phyloP scores from a whole-genome alignment of 2,113 vertebrate species.

The Hippocampus comes region DNA sequence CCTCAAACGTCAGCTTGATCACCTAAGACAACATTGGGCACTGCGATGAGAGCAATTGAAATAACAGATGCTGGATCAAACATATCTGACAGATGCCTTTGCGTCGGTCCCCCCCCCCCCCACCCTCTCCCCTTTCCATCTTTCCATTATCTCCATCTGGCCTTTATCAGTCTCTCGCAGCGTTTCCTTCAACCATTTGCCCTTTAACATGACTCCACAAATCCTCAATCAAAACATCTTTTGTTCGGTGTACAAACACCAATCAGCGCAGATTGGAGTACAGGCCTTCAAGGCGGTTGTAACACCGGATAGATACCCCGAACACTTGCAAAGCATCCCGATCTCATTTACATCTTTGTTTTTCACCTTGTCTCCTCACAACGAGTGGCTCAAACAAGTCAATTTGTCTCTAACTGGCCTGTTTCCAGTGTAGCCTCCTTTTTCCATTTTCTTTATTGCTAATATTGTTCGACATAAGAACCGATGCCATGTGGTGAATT shows the following conservation, averaged over 20 bases:
- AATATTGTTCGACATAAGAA: conserved; percentile 26
- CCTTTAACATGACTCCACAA: not conserved
- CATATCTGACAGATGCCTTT: conserved; percentile 21
- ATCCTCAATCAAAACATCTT: not conserved
- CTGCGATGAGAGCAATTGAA: conserved; percentile 25
- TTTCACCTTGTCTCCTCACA: conserved; percentile 19
- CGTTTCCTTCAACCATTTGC: not conserved
- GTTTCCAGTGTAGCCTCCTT: conserved; percentile 6
- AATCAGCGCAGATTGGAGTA: too few species aligned
- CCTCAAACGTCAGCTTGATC: conserved; percentile 96
- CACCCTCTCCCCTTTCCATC: not conserved
- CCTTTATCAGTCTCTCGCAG: conserved; percentile 8
- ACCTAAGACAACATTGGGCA: conserved; percentile 74
- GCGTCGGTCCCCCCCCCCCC: conserved; percentile 28
- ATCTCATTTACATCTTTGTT: conserved; percentile 38
- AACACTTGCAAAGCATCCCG: conserved; percentile 32
- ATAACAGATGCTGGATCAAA: conserved; percentile 30
- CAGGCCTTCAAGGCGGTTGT: conserved; percentile 61
- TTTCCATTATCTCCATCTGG: conserved; percentile 17
- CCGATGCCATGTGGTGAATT: conserved; percentile 11
- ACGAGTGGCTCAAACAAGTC: conserved; percentile 39
- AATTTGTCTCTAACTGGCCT: conserved; percentile 39
- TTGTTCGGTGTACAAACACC: not conserved
- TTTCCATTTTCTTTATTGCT: conserved; percentile 31
- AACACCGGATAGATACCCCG: conserved; percentile 42